Percentiles rank a stretch among this genome's conserved stretches.
phyloP scores from a whole-genome alignment of 2,888 invertebrate species.

The Nasonia oneida region DNA sequence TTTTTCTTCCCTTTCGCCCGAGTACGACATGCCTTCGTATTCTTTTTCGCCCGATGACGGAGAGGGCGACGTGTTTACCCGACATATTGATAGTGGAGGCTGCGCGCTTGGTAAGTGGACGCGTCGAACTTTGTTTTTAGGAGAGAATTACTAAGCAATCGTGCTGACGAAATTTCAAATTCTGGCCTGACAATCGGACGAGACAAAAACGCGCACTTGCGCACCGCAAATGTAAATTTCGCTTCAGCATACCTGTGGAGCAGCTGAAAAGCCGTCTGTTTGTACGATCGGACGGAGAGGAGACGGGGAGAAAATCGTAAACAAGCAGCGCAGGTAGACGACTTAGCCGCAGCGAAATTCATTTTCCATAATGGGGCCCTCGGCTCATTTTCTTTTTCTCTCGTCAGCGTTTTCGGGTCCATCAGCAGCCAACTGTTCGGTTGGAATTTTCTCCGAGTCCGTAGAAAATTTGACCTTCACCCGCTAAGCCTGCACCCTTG shows the following conservation, averaged over 20 bases:
- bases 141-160: too few species aligned
- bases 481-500: neutral
- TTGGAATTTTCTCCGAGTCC: neutral
- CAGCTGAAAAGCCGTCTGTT: neutral
- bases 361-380: slow-evolving; percentile 35
- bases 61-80: neutral
- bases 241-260: slow-evolving; percentile 36
- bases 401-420: neutral
- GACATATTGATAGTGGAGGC: neutral
- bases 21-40: neutral
- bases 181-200: neutral
- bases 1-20: slow-evolving; percentile 5
- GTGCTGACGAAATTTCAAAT: too few species aligned
- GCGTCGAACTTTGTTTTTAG: neutral
- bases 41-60: neutral
- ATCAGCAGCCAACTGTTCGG: neutral
- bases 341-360: slow-evolving; percentile 22
- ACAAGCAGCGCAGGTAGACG: slow-evolving; percentile 19
- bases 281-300: neutral
- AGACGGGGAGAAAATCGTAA: slow-evolving; percentile 24
- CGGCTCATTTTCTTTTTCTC: neutral
- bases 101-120: neutral
- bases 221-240: slow-evolving; percentile 38
- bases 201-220: slow-evolving; percentile 28
- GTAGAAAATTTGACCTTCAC: neutral